Base-by-base conservation (phyloP, 1,140 invertebrate species). In the Drosophila ironensis region DNA sequence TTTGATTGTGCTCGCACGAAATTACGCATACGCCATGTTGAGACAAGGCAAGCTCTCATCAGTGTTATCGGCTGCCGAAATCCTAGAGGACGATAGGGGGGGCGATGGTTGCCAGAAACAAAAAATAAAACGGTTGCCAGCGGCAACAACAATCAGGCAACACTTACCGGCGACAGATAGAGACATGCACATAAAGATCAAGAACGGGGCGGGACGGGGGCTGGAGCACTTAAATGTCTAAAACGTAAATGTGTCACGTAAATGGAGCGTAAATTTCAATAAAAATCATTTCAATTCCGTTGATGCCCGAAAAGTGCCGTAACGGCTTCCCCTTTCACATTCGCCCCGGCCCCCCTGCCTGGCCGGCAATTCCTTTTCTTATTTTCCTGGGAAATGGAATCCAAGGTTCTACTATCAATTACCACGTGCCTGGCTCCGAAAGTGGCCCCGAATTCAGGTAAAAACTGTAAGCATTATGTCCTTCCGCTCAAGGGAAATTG, bases 191-290 rank as follows among this genome's bases (percentile, higher is more conserved):
- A 54, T 46, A 56, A 42, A 35, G 24, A 63, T 56, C 20, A 48
- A 30, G 30, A 25, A 19, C 24, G 40, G 38, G 50, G 38, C 25
- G 9, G n/a, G 9, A 30, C 6, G 5, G 3, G 9, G 41, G 8
- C 11, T 25, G 41, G 12, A 8, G 1, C 12, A 47, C 30, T 60
- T 63, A 84, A 86, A 80, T 86, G 74, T 80, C 74, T 86, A 86
- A 86, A 86, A 80, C 80, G 74, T 86, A 86, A 86, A 86, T 86
- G 80, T 86, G 81, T 86, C 80, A 86, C 80, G 80, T 86, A 86
- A 86, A 86, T 86, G 80, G 80, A 86, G 80, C 80, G 80, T 86
- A 86, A 86, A 86, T 86, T 86, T 86, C 80, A 86, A 86, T 86
- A 86, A 86, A 84, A 86, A 86, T 86, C 80, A 86, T 86, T 86